A percentile compares a stretch with the other conserved stretches of the same genome.
phyloP scores from a whole-genome alignment of 2,888 invertebrate species.

The Acronicta psi region DNA sequence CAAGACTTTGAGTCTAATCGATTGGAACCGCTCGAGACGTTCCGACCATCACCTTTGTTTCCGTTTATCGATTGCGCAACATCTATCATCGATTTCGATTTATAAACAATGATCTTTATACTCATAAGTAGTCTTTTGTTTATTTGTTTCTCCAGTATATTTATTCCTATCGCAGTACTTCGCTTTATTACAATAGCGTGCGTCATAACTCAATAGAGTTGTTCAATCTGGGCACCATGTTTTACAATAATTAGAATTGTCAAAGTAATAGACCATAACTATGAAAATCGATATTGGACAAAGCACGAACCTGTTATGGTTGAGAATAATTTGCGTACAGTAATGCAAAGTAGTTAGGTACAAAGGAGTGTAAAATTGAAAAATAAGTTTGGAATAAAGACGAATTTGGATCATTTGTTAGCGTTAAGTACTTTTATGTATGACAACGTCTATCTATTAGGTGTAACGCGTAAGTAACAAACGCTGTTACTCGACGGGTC shows the following conservation, averaged over 20 bases:
- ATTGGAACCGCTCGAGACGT: slow-evolving; percentile 70
- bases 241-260: slow-evolving; percentile 50
- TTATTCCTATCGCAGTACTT: slow-evolving; percentile 17
- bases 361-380: slow-evolving; percentile 15
- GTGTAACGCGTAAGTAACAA: slow-evolving; percentile 50
- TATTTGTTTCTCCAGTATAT: slow-evolving; percentile 12
- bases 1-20: slow-evolving; percentile 67
- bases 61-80: slow-evolving; percentile 74
- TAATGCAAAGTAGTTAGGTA: slow-evolving; percentile 22
- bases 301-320: slow-evolving; percentile 33
- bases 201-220: slow-evolving; percentile 46
- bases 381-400: slow-evolving; percentile 11
- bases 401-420: slow-evolving; percentile 12
- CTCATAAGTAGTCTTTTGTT: slow-evolving; percentile 32
- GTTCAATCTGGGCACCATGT: slow-evolving; percentile 41
- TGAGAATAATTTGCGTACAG: slow-evolving; percentile 28
- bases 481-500: slow-evolving; percentile 44
- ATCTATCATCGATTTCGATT: slow-evolving; percentile 38
- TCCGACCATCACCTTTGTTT: slow-evolving; percentile 63
- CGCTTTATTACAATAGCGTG: slow-evolving; percentile 27
- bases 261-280: slow-evolving; percentile 46
- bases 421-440: slow-evolving; percentile 12
- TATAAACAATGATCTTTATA: slow-evolving; percentile 50
- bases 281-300: slow-evolving; percentile 42
- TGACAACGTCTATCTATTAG: slow-evolving; percentile 39